phyloP scores from a whole-genome alignment of 2,888 invertebrate genomes.

The Fragum fragum region DNA sequence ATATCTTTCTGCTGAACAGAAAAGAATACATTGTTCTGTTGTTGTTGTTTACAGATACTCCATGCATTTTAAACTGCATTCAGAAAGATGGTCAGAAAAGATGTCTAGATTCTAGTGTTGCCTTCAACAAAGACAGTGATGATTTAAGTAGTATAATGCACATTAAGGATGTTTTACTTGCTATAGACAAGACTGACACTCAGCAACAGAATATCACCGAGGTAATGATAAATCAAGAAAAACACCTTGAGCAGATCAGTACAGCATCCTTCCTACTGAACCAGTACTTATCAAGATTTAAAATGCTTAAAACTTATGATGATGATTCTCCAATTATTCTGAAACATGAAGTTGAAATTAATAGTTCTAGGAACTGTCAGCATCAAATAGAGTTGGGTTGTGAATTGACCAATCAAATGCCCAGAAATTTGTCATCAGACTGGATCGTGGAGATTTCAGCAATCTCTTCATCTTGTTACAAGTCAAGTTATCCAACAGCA shows the following conservation, averaged over 20 bases:
- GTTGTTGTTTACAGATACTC: conserved; percentile 52
- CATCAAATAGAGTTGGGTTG: conserved; percentile 33
- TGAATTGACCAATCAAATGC: conserved; percentile 62
- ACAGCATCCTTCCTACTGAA: conserved; percentile 43
- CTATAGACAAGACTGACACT: conserved; percentile 46
- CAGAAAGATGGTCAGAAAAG: conserved; percentile 22
- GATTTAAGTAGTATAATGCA: conserved; percentile 7
- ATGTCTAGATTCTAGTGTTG: not conserved
- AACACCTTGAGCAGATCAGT: conserved; percentile 40
- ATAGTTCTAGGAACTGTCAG: not conserved
- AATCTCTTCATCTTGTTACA: not conserved
- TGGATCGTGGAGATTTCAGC: conserved; percentile 55
- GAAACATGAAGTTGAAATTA: not conserved
- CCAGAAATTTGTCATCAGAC: conserved; percentile 51
- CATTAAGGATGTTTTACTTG: conserved; percentile 54
- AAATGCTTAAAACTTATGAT: not conserved
- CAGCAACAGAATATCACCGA: conserved; percentile 35
- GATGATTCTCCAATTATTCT: not conserved
- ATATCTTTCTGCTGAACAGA: no score
- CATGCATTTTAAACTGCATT: conserved; percentile 41
- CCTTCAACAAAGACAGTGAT: not conserved
- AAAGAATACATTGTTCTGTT: no score
- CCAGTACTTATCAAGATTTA: not conserved
- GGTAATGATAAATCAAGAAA: not conserved
- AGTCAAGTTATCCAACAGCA: not conserved